These are phyloP conservation scores for Neostethus bicornis DNA, from an alignment of 2,797 vertebrate species.

Conservation along the genomic window DNA sequence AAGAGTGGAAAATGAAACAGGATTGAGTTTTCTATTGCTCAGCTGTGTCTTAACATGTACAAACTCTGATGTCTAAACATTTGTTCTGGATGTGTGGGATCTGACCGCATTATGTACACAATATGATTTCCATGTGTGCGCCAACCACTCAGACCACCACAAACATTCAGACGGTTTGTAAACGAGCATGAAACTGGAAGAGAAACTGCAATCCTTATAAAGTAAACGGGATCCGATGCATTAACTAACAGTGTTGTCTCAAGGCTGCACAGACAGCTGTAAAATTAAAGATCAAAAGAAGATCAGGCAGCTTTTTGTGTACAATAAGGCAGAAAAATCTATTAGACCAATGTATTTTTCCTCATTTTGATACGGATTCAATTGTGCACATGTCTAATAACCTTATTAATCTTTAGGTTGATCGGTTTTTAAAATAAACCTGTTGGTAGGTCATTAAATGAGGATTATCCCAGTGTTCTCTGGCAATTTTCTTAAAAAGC, in stretches of 20 bases:
- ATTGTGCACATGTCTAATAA: not conserved
- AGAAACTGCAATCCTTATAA: slow-evolving; percentile 15
- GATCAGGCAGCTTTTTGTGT: not conserved
- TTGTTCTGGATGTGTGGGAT: slow-evolving; percentile 13
- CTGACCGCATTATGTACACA: slow-evolving; percentile 23
- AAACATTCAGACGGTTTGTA: not conserved
- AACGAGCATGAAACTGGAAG: slow-evolving; percentile 11
- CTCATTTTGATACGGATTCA: too few relatives aligned
- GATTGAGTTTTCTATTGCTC: not conserved
- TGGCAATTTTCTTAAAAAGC: not conserved
- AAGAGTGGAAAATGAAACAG: not conserved
- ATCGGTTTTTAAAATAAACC: not conserved
- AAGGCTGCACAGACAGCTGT: slow-evolving; percentile 12
- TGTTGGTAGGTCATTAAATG: not conserved
- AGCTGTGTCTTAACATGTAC: slow-evolving; percentile 41
- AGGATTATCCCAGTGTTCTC: not conserved
- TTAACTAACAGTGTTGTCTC: slow-evolving; percentile 9
- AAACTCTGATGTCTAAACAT: slow-evolving; percentile 34
- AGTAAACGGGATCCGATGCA: slow-evolving; percentile 9
- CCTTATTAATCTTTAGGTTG: not conserved
- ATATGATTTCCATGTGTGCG: slow-evolving; percentile 13
- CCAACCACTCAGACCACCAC: slow-evolving; percentile 7
- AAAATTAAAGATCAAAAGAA: slow-evolving; percentile 1
- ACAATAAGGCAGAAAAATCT: slow-evolving; percentile 1
- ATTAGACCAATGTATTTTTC: not conserved